These are phyloP conservation scores for Nansenia antarctica DNA, from an alignment of 2,113 vertebrate genomes.

Conservation along the genomic window DNA sequence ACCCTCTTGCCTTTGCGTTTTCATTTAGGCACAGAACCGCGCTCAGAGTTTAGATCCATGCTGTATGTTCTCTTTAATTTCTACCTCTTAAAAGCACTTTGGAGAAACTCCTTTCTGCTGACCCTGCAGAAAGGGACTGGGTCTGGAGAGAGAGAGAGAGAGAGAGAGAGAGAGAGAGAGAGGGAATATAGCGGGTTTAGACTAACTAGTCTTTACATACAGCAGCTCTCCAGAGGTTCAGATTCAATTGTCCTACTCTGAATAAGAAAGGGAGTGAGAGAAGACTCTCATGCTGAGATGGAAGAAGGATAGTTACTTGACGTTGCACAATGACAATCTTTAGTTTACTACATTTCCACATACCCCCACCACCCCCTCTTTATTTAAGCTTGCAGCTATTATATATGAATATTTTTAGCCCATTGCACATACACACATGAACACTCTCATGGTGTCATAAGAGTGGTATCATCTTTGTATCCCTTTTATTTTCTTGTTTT, in stretches of 20 bases:
- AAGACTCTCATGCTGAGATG: too few relatives aligned
- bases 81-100: constrained; percentile 6
- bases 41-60: background rate
- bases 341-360: background rate
- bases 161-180: too few relatives aligned
- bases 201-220: too few relatives aligned
- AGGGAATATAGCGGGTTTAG: too few relatives aligned
- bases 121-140: background rate
- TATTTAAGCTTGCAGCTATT: constrained; percentile 15
- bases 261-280: too few relatives aligned
- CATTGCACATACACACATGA: too few relatives aligned
- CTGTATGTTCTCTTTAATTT: background rate
- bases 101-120: background rate
- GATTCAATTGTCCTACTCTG: too few relatives aligned
- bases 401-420: too few relatives aligned
- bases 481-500: constrained; percentile 38
- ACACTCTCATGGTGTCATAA: too few relatives aligned
- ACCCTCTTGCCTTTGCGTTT: background rate
- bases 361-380: background rate
- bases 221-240: too few relatives aligned
- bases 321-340: constrained; percentile 27
- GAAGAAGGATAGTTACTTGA: constrained; percentile 10
- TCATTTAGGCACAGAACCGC: background rate
- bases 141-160: too few relatives aligned
- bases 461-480: too few relatives aligned